Base-by-base conservation (phyloP, 1,140 invertebrate genomes). In the Cotesia vestalis region DNA sequence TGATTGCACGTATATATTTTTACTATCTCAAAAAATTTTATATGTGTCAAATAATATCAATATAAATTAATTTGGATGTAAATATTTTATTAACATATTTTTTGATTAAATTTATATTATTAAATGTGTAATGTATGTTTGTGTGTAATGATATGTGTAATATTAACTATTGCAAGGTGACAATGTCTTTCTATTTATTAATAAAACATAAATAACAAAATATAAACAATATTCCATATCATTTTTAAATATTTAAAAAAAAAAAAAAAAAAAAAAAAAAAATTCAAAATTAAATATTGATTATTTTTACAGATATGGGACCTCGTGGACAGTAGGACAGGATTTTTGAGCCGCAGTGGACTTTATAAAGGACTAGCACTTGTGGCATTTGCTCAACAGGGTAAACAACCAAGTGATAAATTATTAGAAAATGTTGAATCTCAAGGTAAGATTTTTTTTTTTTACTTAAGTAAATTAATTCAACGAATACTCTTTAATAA, bases 321-420 rank as follows among this genome's bases (percentile, higher is more conserved):
- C 72, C 74, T 90, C 40, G 88, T 91, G 3, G 90, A 91, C 72
- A 88, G 87, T 69, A 89, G 89, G 61, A 86, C 89, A 71, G 90
- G 90, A 14, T 87, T 87, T 69, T 80, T 93, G 11, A 90, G 89
- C 5, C 82, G 90, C 71, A 88, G 86, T 59, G 87, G 86, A 76
- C 77, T 91, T 5, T 93, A 92, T 79, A 92, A 92, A 85, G 91
- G 90, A 12, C 82, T 93, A 52, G 91, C 91, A 1, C 83, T 92
- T 17, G 88, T 92, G 59, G 91, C 90, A 4, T 89, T 91, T 78
- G 90, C 91, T 38, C 92, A 93, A 76, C 91, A 92, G 81, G 92
- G 91, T 36, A 92, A 92, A 81, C 84, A 89, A 52, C 87, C 91
- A 12, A 90, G 88, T 75, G 89, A 91, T 34, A 92, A 92, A 82